phyloP scores from a whole-genome alignment of 2,797 vertebrate species.

The Triplophysa yarkandensis region DNA sequence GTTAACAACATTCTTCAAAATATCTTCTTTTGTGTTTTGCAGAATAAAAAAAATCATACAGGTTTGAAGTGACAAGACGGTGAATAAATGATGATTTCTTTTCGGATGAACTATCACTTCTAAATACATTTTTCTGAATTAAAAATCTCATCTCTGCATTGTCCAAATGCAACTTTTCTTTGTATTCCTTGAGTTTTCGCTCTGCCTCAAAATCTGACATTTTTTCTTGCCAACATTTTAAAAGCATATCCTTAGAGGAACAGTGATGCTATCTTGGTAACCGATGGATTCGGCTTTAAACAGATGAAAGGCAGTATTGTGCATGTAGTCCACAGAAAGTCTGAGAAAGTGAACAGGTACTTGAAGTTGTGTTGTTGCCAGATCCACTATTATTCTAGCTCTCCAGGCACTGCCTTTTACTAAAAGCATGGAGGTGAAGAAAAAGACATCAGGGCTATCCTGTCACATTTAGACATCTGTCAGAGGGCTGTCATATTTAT shows the following conservation, averaged over 20 bases:
- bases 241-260: slow-evolving; percentile 51
- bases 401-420: slow-evolving; percentile 12
- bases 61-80: too few relatives aligned
- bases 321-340: slow-evolving; percentile 35
- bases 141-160: too few relatives aligned
- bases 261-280: slow-evolving; percentile 54
- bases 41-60: too few relatives aligned
- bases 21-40: too few relatives aligned
- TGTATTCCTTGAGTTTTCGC: too few relatives aligned
- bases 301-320: slow-evolving; percentile 56
- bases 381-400: neutral
- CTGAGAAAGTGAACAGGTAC: slow-evolving; percentile 46
- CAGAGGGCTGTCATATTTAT: neutral
- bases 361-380: slow-evolving; percentile 20
- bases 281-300: slow-evolving; percentile 26
- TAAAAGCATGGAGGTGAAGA: slow-evolving; percentile 16
- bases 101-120: too few relatives aligned
- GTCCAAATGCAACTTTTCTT: too few relatives aligned
- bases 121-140: too few relatives aligned
- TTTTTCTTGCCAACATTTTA: slow-evolving; percentile 52
- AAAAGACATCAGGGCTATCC: slow-evolving; percentile 9
- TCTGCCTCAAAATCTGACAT: slow-evolving; percentile 10
- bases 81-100: too few relatives aligned
- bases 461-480: neutral
- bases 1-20: too few relatives aligned